phyloP scores from a whole-genome alignment of 2,113 vertebrate species.

The Hippocampus abdominalis region DNA sequence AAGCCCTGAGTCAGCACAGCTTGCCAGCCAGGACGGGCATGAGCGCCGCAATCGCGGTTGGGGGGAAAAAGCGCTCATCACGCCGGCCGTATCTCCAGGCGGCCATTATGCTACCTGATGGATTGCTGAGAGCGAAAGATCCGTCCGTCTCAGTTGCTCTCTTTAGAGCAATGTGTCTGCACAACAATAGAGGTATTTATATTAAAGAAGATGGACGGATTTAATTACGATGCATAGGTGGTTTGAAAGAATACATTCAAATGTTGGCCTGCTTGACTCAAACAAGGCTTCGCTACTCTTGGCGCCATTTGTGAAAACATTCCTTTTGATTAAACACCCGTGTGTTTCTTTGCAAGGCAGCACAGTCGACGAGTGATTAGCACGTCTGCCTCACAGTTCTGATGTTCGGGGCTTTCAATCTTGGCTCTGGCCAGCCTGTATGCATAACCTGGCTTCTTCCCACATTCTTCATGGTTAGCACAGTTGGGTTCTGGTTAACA shows the following conservation, averaged over 20 bases:
- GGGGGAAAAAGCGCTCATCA: neutral
- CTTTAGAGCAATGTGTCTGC: neutral
- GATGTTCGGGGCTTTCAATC: too few species aligned
- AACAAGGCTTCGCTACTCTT: neutral
- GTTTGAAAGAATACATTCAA: neutral
- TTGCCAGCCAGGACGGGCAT: neutral
- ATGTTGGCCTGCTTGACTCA: neutral
- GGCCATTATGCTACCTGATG: neutral
- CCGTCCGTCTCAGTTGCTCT: neutral
- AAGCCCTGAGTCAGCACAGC: constrained; percentile 1
- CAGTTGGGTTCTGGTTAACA: neutral
- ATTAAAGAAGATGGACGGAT: constrained; percentile 1
- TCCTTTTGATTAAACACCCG: neutral
- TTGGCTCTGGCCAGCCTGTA: too few species aligned
- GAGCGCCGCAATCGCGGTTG: neutral
- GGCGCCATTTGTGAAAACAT: neutral
- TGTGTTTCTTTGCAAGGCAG: neutral
- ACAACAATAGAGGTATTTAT: neutral
- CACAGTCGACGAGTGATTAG: neutral
- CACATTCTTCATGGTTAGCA: neutral
- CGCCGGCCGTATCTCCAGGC: neutral
- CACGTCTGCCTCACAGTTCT: neutral
- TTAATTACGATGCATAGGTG: neutral
- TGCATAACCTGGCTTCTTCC: too few species aligned
- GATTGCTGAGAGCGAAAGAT: neutral